Conservation (phyloP, 1,140 invertebrate genomes). For the Drosophila mojavensis region DNA sequence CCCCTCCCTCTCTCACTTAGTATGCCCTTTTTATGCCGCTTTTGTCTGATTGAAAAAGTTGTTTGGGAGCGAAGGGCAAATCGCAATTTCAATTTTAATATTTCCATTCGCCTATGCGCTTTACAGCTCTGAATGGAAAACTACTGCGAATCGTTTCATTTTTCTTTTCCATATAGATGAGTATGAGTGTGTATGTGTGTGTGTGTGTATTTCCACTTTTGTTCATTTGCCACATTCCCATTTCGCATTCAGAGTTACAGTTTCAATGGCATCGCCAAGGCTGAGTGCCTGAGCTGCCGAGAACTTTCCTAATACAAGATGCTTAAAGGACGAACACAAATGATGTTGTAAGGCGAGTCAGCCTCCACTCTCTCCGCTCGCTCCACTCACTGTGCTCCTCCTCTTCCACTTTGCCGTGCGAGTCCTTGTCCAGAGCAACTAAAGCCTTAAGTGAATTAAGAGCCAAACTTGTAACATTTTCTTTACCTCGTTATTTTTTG, state of each 20-base stretch:
- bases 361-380: not conserved
- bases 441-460: conserved; percentile 81
- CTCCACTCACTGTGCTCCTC: no score
- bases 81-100: conserved; percentile 78
- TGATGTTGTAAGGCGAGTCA: conserved; percentile 55
- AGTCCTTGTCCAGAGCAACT: conserved; percentile 38
- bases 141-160: conserved; percentile 48
- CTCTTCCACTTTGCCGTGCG: not conserved
- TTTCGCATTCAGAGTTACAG: conserved; percentile 52
- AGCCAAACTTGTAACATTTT: conserved; percentile 76
- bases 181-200: not conserved
- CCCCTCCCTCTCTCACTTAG: not conserved
- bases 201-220: conserved; percentile 32
- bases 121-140: conserved; percentile 61
- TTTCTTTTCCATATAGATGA: not conserved
- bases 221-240: conserved; percentile 35
- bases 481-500: conserved; percentile 46
- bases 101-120: conserved; percentile 72
- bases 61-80: conserved; percentile 58
- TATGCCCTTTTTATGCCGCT: conserved; percentile 5
- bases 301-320: conserved; percentile 79
- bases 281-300: conserved; percentile 39
- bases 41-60: conserved; percentile 56
- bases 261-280: conserved; percentile 66
- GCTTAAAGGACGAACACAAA: conserved; percentile 67